Percentiles rank a stretch among this genome's conserved stretches.
These are phyloP conservation scores for Atherix ibis DNA, from an alignment of 2,888 invertebrate species.

Conservation along the genomic window DNA sequence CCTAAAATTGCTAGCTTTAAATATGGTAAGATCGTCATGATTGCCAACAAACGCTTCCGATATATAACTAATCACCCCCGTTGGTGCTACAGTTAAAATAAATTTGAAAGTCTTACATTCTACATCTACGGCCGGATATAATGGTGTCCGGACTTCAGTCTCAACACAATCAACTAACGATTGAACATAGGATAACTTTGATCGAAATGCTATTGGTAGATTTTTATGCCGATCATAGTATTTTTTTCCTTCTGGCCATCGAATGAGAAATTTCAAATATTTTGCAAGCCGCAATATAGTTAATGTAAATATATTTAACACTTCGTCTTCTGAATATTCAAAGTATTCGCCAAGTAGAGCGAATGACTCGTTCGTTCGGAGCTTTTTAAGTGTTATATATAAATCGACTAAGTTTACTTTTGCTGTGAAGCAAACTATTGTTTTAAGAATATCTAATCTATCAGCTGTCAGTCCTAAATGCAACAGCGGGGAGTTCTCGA, in stretches of 20 bases:
- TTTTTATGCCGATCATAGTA: constrained; percentile 29
- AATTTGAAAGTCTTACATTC: constrained; percentile 27
- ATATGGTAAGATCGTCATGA: constrained; percentile 27
- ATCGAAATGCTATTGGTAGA: constrained; percentile 25
- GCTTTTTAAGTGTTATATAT: constrained; percentile 25
- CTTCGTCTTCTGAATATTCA: constrained; percentile 23
- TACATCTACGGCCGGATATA: constrained; percentile 18
- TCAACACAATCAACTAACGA: constrained; percentile 31
- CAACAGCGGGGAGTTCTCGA: constrained; percentile 23
- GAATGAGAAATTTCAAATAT: constrained; percentile 24
- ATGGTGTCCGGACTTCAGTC: constrained; percentile 22
- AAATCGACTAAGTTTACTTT: constrained; percentile 24
- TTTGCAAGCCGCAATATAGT: constrained; percentile 23
- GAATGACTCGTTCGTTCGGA: constrained; percentile 28
- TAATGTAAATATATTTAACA: constrained; percentile 22
- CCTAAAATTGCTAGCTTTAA: constrained; percentile 25
- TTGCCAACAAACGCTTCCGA: constrained; percentile 28
- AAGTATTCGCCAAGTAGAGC: constrained; percentile 24
- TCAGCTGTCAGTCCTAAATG: constrained; percentile 22
- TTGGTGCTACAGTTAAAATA: constrained; percentile 26
- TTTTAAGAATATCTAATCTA: constrained; percentile 23
- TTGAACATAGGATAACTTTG: constrained; percentile 26
- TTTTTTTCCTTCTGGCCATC: constrained; percentile 28
- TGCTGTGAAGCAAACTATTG: constrained; percentile 22
- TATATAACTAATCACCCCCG: constrained; percentile 27